These are phyloP conservation scores for Atta colombica DNA, from an alignment of 1,140 invertebrate genomes.

Conservation along the genomic window DNA sequence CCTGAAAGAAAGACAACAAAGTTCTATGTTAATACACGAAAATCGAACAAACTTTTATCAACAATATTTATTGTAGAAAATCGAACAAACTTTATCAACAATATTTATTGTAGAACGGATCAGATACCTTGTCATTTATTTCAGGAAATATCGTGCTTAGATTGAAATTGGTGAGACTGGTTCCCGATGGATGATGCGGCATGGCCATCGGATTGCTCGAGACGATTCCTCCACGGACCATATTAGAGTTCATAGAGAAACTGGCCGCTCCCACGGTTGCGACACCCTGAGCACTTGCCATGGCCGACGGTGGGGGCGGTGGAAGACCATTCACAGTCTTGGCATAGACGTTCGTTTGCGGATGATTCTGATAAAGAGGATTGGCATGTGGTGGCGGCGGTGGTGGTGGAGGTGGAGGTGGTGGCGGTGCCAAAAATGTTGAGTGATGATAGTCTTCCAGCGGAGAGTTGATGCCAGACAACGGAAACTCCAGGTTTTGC, in stretches of 20 bases:
- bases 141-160: conserved; percentile 90
- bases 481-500: conserved; percentile 83
- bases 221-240: conserved; percentile 70
- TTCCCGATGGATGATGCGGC: conserved; percentile 85
- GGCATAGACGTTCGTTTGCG: conserved; percentile 81
- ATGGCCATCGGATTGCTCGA: conserved; percentile 80
- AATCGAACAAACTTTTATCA: neutral
- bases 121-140: conserved; percentile 89
- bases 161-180: conserved; percentile 90
- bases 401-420: conserved; percentile 51
- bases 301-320: conserved; percentile 73
- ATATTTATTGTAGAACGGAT: neutral
- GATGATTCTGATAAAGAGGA: conserved; percentile 83
- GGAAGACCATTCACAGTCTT: conserved; percentile 80
- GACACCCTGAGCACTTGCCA: conserved; percentile 72
- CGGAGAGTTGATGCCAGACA: conserved; percentile 81
- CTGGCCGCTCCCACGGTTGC: conserved; percentile 66
- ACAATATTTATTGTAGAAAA: conserved; percentile 1
- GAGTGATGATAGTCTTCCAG: conserved; percentile 84
- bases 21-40: neutral
- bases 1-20: conserved; percentile 64
- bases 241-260: conserved; percentile 74
- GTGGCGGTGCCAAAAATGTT: conserved; percentile 70
- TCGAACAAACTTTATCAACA: neutral
- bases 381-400: conserved; percentile 77